phyloP scores from a whole-genome alignment of 2,888 invertebrate genomes.

The Beris chalybata region DNA sequence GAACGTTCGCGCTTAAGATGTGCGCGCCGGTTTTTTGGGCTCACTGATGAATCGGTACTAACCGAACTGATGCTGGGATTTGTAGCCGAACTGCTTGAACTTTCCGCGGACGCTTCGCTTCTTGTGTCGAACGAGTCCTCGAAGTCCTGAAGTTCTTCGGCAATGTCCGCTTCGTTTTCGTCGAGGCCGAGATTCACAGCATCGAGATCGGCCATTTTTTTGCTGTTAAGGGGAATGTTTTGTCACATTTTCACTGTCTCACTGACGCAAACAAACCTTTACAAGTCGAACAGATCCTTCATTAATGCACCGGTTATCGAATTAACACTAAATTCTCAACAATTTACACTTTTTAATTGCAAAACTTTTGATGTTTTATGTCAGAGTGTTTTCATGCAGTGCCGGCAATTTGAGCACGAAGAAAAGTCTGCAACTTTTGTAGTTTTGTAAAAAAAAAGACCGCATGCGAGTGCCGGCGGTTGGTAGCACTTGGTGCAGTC shows the following conservation, averaged over 20 bases:
- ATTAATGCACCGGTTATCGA: slow-evolving; percentile 56
- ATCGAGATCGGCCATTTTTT: slow-evolving; percentile 54
- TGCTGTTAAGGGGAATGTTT: slow-evolving; percentile 28
- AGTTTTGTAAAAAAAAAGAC: no score
- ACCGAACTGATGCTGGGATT: slow-evolving; percentile 79
- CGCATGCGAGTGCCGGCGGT: no score
- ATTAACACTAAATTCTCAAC: slow-evolving; percentile 41
- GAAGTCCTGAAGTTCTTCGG: slow-evolving; percentile 78
- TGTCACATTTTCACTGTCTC: slow-evolving; percentile 19
- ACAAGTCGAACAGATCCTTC: slow-evolving; percentile 37
- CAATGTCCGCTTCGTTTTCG: slow-evolving; percentile 72
- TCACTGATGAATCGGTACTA: slow-evolving; percentile 68
- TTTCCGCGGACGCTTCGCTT: slow-evolving; percentile 82
- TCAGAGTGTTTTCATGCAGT: slow-evolving; percentile 38
- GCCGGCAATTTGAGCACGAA: slow-evolving; percentile 20
- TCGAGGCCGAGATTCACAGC: slow-evolving; percentile 69
- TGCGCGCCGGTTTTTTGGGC: slow-evolving; percentile 59
- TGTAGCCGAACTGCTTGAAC: slow-evolving; percentile 71
- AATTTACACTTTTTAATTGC: slow-evolving; percentile 24
- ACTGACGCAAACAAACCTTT: slow-evolving; percentile 37
- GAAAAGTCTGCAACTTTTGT: no score
- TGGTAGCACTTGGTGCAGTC: no score
- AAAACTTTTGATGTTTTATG: slow-evolving; percentile 36
- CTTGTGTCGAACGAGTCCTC: slow-evolving; percentile 71
- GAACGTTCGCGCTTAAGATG: slow-evolving; percentile 61